Percentiles rank a stretch among this genome's conserved stretches.
phyloP scores from a whole-genome alignment of 1,140 invertebrate species.

The Bicyclus anynana region DNA sequence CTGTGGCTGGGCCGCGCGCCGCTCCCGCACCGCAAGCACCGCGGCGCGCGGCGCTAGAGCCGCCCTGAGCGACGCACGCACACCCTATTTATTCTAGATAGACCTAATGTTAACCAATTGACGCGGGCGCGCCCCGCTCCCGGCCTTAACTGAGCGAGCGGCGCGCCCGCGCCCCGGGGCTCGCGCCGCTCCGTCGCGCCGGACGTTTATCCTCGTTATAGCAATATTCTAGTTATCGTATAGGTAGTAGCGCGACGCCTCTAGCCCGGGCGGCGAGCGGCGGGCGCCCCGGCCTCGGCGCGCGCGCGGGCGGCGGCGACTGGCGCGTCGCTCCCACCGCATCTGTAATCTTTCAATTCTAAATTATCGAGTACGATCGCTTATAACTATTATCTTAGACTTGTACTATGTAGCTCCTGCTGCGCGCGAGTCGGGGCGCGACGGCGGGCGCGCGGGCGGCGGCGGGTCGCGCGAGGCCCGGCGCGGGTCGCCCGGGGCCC shows the following conservation, averaged over 20 bases:
- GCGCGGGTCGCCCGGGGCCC: not conserved
- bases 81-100: conserved; percentile 70
- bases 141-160: conserved; percentile 53
- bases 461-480: conserved; percentile 16
- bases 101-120: conserved; percentile 73
- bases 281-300: conserved; percentile 22
- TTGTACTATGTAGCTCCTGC: conserved; percentile 65
- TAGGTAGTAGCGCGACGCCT: conserved; percentile 39
- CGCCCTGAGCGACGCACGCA: conserved; percentile 59
- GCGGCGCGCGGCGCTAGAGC: conserved; percentile 75
- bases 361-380: conserved; percentile 59
- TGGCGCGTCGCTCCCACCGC: conserved; percentile 37
- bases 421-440: conserved; percentile 41
- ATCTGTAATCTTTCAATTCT: conserved; percentile 59
- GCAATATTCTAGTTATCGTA: conserved; percentile 57
- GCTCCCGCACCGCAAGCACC: conserved; percentile 72
- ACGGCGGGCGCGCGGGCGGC: conserved; percentile 20
- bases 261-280: conserved; percentile 15
- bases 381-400: conserved; percentile 64
- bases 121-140: conserved; percentile 46
- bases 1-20: conserved; percentile 56
- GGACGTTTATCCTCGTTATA: conserved; percentile 43
- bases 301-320: conserved; percentile 16
- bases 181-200: conserved; percentile 29
- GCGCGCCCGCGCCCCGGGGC: conserved; percentile 34